phyloP scores from a whole-genome alignment of 2,113 vertebrate species.

The Corythornis cristatus region DNA sequence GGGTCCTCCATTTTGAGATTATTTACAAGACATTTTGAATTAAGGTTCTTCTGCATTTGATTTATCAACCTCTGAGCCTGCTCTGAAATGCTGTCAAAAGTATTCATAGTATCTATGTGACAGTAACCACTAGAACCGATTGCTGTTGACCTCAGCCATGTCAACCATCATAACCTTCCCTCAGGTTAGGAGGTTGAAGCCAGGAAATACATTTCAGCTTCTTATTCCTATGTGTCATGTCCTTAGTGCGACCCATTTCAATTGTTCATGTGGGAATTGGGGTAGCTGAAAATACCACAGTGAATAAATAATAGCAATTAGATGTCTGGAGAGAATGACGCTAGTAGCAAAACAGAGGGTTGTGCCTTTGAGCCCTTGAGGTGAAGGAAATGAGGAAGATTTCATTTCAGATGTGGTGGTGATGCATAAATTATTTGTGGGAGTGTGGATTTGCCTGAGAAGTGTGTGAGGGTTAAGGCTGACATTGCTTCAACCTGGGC shows the following conservation, averaged over 20 bases:
- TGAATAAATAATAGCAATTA: conserved; percentile 55
- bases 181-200: conserved; percentile 38
- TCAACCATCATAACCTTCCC: conserved; percentile 55
- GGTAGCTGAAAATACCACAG: conserved; percentile 6
- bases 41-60: conserved; percentile 8
- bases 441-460: neutral
- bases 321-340: neutral
- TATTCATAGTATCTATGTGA: neutral
- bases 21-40: neutral
- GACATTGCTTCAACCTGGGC: neutral
- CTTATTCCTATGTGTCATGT: conserved; percentile 51
- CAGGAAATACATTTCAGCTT: conserved; percentile 45
- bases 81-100: conserved; percentile 8
- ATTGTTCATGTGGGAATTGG: conserved; percentile 61
- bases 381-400: conserved; percentile 8
- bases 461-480: neutral
- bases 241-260: conserved; percentile 47
- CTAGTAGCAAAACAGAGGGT: neutral
- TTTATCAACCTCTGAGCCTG: neutral
- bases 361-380: neutral
- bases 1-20: neutral
- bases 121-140: conserved; percentile 9
- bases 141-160: conserved; percentile 30
- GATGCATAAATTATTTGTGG: neutral
- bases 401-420: conserved; percentile 7